These are phyloP conservation scores for Frankliniella fusca DNA, from an alignment of 2,888 invertebrate species.

Conservation along the genomic window DNA sequence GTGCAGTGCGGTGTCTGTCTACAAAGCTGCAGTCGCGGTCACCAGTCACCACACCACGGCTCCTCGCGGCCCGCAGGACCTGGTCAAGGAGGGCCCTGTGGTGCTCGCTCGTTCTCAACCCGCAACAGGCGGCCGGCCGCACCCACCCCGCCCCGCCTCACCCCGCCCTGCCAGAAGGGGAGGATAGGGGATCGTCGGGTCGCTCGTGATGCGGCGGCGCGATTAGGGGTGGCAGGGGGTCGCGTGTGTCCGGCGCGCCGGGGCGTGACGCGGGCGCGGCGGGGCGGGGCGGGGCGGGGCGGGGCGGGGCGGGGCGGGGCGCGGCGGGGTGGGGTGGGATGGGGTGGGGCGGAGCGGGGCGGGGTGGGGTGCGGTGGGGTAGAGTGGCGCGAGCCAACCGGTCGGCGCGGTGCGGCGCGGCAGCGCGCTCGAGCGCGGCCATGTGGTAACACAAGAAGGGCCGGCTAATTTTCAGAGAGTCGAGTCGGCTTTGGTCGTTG, in stretches of 20 bases:
- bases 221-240: not conserved
- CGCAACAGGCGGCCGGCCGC: too few relatives aligned
- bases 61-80: not conserved
- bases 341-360: not conserved
- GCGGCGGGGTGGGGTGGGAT: too few relatives aligned
- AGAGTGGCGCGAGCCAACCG: not conserved
- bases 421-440: not conserved
- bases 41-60: too few relatives aligned
- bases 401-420: not conserved
- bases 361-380: not conserved
- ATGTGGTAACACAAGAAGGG: not conserved
- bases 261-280: not conserved
- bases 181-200: not conserved
- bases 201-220: not conserved
- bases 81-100: not conserved
- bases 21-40: too few relatives aligned
- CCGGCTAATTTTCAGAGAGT: too few relatives aligned
- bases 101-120: not conserved
- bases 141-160: too few relatives aligned
- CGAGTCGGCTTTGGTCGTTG: too few relatives aligned
- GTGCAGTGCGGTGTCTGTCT: too few relatives aligned
- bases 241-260: not conserved
- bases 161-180: too few relatives aligned
- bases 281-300: not conserved
- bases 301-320: not conserved